phyloP scores from a whole-genome alignment of 2,797 vertebrate genomes.

The Chelon labrosus region DNA sequence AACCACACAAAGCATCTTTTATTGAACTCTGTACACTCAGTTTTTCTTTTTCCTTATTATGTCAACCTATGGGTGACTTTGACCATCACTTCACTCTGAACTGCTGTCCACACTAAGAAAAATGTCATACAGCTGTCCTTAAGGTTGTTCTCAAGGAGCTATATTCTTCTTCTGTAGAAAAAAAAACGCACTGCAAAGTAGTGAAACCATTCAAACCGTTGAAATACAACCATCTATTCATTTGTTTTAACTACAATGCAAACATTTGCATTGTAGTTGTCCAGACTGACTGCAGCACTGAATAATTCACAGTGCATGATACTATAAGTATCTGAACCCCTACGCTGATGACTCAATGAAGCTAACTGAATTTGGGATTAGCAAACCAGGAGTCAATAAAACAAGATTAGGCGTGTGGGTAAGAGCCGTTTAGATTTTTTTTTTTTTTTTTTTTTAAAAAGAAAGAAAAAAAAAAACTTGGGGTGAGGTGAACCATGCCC shows the following conservation, averaged over 20 bases:
- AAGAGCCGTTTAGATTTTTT: background rate
- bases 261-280: background rate
- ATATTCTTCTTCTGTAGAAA: background rate
- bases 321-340: background rate
- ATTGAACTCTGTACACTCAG: slow-evolving; percentile 41
- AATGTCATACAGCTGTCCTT: slow-evolving; percentile 31
- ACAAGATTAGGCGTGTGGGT: background rate
- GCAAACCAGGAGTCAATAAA: background rate
- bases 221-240: background rate
- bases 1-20: slow-evolving; percentile 54
- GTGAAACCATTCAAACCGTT: background rate
- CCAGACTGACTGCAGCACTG: background rate
- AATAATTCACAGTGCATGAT: background rate
- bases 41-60: slow-evolving; percentile 32
- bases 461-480: background rate
- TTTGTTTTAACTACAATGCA: background rate
- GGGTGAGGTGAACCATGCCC: too few species aligned
- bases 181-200: background rate
- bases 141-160: background rate
- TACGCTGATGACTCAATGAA: background rate
- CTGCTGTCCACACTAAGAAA: slow-evolving; percentile 21
- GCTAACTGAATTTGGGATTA: background rate
- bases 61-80: slow-evolving; percentile 35
- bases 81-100: slow-evolving; percentile 17
- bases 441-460: background rate